Evolutionary conservation across 2,113 vertebrate species (phyloP).

Genomic region (Sminthopsis crassicaudata): DNA sequence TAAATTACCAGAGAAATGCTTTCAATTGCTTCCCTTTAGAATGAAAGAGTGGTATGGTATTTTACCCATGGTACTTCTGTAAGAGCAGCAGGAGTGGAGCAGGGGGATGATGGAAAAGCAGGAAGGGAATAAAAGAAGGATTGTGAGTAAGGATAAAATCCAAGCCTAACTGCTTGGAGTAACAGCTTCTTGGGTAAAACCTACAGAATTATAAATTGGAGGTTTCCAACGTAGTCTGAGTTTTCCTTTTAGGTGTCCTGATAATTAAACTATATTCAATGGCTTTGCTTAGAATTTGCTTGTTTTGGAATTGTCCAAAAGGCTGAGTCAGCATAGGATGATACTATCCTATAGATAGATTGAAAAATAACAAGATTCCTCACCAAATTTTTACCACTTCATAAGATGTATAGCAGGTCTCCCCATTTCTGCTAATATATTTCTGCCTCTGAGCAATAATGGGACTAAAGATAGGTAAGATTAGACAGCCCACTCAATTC

Average conservation of each 20-base stretch:
- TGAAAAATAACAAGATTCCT: not conserved
- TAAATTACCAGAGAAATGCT: constrained; percentile 79
- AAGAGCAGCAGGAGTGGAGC: constrained; percentile 56
- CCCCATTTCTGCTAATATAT: not conserved
- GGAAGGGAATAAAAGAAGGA: not conserved
- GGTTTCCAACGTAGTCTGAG: not conserved
- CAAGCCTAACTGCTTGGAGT: constrained; percentile 47
- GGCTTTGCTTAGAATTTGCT: not conserved
- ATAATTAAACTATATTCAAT: not conserved
- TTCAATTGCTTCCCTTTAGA: constrained; percentile 72
- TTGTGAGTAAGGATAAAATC: constrained; percentile 34
- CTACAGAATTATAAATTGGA: constrained; percentile 24
- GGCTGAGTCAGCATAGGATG: not conserved
- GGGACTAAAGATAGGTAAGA: not conserved
- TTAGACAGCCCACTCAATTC: not conserved
- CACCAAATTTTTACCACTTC: not conserved
- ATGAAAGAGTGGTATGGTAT: constrained; percentile 74
- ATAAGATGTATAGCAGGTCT: not conserved
- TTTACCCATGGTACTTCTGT: constrained; percentile 70
- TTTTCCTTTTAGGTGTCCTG: not conserved
- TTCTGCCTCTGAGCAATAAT: not conserved
- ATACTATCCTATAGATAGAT: not conserved
- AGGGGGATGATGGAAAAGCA: constrained; percentile 31
- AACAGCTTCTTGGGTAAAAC: not conserved
- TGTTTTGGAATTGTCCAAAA: not conserved